Evolutionary conservation across 2,888 invertebrate species (phyloP).

Genomic region (Zonitis immaculata): DNA sequence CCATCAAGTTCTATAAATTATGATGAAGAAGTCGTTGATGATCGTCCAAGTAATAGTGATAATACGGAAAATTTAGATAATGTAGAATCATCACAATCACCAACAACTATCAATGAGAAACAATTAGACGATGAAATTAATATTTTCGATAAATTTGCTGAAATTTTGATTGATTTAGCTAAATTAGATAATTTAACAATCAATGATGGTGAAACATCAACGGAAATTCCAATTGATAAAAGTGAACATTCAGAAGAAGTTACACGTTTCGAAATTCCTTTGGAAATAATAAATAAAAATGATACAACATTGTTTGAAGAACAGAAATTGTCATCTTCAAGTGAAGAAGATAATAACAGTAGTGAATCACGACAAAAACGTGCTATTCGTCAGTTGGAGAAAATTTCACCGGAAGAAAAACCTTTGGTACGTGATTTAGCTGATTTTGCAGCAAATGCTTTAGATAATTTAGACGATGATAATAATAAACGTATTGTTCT

Average conservation of each 20-base stretch:
- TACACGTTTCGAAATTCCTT: background rate
- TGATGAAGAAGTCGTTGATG: conserved; percentile 7
- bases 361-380: conserved; percentile 20
- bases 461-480: conserved; percentile 53
- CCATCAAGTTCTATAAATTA: conserved; percentile 10
- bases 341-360: background rate
- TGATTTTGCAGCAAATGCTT: conserved; percentile 47
- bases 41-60: conserved; percentile 4
- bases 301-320: no score
- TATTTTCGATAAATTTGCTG: background rate
- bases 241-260: conserved; percentile 1
- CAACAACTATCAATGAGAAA: background rate
- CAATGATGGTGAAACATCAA: background rate
- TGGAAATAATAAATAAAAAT: background rate
- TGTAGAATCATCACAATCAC: conserved; percentile 4
- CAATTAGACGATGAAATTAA: background rate
- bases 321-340: background rate
- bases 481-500: conserved; percentile 49
- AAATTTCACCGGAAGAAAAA: conserved; percentile 35
- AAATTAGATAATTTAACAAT: background rate
- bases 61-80: conserved; percentile 7
- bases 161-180: background rate
- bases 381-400: conserved; percentile 29
- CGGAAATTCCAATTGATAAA: background rate
- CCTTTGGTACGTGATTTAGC: conserved; percentile 40